Evolutionary conservation across 2,888 invertebrate genomes (phyloP).

Genomic region (Brassicogethes aeneus): DNA sequence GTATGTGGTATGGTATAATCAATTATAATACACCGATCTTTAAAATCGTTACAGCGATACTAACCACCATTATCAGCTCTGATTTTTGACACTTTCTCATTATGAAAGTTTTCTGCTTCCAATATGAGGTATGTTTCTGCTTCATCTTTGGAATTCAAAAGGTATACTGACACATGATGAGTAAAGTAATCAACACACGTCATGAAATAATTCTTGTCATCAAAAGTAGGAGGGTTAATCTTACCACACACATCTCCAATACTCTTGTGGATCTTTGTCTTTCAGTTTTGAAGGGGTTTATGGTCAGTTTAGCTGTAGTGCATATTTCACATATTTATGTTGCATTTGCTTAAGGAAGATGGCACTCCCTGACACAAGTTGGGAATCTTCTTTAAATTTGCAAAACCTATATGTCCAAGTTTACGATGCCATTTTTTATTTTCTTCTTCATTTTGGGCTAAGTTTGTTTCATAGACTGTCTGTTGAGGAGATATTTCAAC

Average conservation of each 20-base stretch:
- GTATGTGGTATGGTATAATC: constrained; percentile 16
- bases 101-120: too few relatives aligned
- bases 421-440: too few relatives aligned
- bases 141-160: constrained; percentile 17
- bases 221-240: constrained; percentile 3
- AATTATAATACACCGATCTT: constrained; percentile 15
- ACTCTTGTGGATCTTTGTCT: constrained; percentile 18
- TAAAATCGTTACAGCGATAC: constrained; percentile 12
- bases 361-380: too few relatives aligned
- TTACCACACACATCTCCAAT: constrained; percentile 21
- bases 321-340: too few relatives aligned
- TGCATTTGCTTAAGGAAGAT: too few relatives aligned
- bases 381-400: too few relatives aligned
- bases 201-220: constrained; percentile 7
- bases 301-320: constrained; percentile 3
- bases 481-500: constrained; percentile 9
- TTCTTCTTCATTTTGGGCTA: constrained; percentile 1
- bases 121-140: constrained; percentile 13
- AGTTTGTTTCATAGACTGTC: constrained; percentile 2
- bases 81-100: too few relatives aligned
- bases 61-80: constrained; percentile 22
- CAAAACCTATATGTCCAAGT: too few relatives aligned
- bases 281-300: too few relatives aligned
- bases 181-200: constrained; percentile 6
- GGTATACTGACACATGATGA: constrained; percentile 4